Evolutionary conservation across 1,140 invertebrate species (phyloP).

Genomic region (Notospermus geniculatus): DNA sequence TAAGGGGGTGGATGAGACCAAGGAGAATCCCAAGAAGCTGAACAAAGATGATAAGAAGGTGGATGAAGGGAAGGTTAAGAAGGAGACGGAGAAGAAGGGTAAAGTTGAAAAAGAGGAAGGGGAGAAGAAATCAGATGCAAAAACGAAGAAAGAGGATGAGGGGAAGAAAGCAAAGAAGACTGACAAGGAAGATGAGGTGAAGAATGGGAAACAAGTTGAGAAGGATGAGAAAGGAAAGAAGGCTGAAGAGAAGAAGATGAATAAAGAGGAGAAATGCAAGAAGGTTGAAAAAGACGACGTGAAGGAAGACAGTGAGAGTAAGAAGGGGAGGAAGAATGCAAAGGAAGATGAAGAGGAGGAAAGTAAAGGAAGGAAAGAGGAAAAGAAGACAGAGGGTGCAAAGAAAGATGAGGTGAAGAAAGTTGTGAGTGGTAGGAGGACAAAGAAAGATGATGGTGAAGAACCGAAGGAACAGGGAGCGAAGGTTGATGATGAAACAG

Average conservation of each 20-base stretch:
- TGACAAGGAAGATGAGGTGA: constrained; percentile 22
- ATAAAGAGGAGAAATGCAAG: constrained; percentile 22
- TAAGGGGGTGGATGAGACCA: not conserved
- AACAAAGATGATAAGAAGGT: constrained; percentile 11
- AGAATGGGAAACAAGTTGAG: constrained; percentile 23
- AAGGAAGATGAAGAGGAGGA: constrained; percentile 31
- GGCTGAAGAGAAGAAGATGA: constrained; percentile 42
- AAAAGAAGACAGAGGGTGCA: not conserved
- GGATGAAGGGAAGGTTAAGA: constrained; percentile 9
- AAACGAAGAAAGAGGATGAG: constrained; percentile 10
- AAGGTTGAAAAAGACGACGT: too few relatives aligned
- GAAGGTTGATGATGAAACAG: constrained; percentile 13
- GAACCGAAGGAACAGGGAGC: constrained; percentile 11
- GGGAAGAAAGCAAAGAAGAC: constrained; percentile 17
- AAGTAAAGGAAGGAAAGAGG: too few relatives aligned
- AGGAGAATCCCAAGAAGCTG: constrained; percentile 12
- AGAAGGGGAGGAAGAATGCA: constrained; percentile 44
- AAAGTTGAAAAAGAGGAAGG: not conserved
- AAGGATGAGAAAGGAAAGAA: constrained; percentile 28
- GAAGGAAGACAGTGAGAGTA: constrained; percentile 15
- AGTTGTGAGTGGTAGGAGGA: too few relatives aligned
- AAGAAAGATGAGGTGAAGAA: constrained; percentile 47
- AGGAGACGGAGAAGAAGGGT: constrained; percentile 19
- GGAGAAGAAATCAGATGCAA: constrained; percentile 38
- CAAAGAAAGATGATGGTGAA: not conserved